These are phyloP conservation scores for Pandemis heparana DNA, from an alignment of 2,888 invertebrate species.

Conservation along the genomic window DNA sequence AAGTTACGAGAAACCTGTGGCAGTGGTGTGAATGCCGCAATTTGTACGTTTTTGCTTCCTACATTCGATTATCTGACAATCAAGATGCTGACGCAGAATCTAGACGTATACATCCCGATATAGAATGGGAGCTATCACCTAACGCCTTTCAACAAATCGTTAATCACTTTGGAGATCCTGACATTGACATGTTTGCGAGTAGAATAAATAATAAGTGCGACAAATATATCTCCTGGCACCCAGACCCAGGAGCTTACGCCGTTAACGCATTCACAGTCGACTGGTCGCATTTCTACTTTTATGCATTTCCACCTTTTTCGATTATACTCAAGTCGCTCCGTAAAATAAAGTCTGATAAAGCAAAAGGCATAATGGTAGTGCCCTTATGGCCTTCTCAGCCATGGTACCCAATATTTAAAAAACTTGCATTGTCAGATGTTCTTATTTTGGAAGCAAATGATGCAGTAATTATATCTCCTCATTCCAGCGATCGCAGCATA, in stretches of 20 bases:
- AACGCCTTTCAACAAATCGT: no score
- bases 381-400: conserved; percentile 20
- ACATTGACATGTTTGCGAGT: conserved; percentile 13
- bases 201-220: conserved; percentile 18
- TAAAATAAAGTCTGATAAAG: conserved; percentile 18
- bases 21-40: conserved; percentile 11
- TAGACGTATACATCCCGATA: conserved; percentile 12
- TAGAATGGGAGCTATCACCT: conserved; percentile 13
- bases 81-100: conserved; percentile 23
- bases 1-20: conserved; percentile 5
- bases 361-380: conserved; percentile 10
- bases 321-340: conserved; percentile 14
- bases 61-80: conserved; percentile 18
- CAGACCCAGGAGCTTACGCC: conserved; percentile 3
- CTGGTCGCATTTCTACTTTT: conserved; percentile 19
- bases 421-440: neutral
- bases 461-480: no score
- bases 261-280: conserved; percentile 29
- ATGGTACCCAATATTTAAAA: conserved; percentile 21
- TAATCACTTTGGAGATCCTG: neutral
- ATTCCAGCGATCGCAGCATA: no score
- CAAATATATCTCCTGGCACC: conserved; percentile 21
- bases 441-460: no score
- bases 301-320: conserved; percentile 28
- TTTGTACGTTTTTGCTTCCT: neutral